These are phyloP conservation scores for Artibeus lituratus DNA, from an alignment of 2,797 vertebrate genomes.

Conservation along the genomic window DNA sequence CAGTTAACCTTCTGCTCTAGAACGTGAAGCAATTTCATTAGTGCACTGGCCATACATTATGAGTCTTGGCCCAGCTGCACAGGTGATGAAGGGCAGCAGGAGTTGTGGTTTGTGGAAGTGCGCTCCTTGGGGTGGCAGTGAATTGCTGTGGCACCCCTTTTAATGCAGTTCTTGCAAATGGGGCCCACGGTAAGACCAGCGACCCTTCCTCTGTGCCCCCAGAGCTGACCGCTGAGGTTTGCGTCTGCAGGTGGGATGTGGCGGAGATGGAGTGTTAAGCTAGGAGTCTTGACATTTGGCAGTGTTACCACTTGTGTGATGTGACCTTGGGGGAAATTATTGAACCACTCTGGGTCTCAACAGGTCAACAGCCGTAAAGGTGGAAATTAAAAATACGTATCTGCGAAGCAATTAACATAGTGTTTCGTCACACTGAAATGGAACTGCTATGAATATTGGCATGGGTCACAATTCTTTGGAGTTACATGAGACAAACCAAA, in stretches of 20 bases:
- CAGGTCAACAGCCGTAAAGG: not conserved
- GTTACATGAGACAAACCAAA: not conserved
- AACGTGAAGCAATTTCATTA: constrained; percentile 61
- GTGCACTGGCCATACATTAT: not conserved
- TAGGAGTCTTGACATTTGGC: not conserved
- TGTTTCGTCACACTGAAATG: not conserved
- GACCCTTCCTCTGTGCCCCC: accelerated
- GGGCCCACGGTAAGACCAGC: not conserved
- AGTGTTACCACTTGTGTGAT: not conserved
- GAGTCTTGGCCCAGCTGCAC: not conserved
- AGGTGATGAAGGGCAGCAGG: not conserved
- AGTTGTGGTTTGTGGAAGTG: not conserved
- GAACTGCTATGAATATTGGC: not conserved
- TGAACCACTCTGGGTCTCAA: not conserved
- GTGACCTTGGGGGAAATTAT: not conserved
- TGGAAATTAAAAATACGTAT: not conserved
- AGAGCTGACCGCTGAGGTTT: not conserved
- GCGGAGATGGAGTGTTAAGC: not conserved
- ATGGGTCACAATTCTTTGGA: not conserved
- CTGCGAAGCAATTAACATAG: not conserved
- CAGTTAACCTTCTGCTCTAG: constrained; percentile 40
- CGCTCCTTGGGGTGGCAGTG: not conserved
- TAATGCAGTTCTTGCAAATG: not conserved
- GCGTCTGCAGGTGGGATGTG: not conserved
- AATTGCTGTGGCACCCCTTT: not conserved